These are phyloP conservation scores for Solenopsis fugax DNA, from an alignment of 1,140 invertebrate genomes.

Conservation along the genomic window DNA sequence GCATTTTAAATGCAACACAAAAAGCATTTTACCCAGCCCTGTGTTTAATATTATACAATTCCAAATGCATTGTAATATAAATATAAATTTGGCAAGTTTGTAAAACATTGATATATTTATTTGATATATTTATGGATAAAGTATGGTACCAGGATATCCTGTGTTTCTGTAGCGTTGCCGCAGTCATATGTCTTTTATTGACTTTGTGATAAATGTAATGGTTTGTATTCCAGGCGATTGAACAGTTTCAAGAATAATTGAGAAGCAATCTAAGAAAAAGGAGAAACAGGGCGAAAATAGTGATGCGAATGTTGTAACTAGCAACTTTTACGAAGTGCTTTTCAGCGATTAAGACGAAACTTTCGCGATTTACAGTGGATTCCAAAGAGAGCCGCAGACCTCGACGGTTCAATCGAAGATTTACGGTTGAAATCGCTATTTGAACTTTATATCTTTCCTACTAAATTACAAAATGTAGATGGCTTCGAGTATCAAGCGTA, in stretches of 20 bases:
- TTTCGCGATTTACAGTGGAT: constrained; percentile 76
- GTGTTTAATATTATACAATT: not conserved
- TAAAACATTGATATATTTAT: not conserved
- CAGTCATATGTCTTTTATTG: constrained; percentile 13
- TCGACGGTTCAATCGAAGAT: constrained; percentile 71
- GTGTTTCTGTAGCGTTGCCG: not conserved
- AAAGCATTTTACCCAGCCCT: no score
- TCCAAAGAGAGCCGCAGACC: constrained; percentile 68
- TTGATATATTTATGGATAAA: not conserved
- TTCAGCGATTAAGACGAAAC: constrained; percentile 75
- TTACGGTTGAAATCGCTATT: constrained; percentile 72
- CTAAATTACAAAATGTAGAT: constrained; percentile 66
- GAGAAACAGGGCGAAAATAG: constrained; percentile 20
- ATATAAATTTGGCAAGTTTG: constrained; percentile 1
- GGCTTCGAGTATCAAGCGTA: constrained; percentile 50
- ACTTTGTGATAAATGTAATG: constrained; percentile 26
- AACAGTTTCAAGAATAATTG: constrained; percentile 48
- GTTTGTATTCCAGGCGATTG: not conserved
- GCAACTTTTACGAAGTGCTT: constrained; percentile 73
- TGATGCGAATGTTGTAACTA: constrained; percentile 60
- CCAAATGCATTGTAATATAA: not conserved
- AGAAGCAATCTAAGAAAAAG: constrained; percentile 25
- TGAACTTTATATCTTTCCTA: constrained; percentile 73
- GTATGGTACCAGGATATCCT: not conserved
- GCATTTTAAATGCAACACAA: no score